phyloP scores from a whole-genome alignment of 2,113 vertebrate species.

The Sander vitreus region DNA sequence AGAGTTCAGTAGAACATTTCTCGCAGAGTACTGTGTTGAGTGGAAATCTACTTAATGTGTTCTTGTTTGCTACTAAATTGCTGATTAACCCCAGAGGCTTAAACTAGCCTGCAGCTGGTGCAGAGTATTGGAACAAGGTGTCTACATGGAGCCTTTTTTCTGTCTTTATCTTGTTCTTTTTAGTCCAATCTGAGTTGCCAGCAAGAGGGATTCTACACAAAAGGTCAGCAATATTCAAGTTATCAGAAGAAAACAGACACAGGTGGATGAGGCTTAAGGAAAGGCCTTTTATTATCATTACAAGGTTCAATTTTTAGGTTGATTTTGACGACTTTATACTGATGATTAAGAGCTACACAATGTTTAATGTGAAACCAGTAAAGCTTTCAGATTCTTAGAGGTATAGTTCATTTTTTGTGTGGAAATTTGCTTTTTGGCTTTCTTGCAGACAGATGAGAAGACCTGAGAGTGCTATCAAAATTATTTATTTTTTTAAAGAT shows the following conservation, averaged over 20 bases:
- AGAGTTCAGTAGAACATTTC: slow-evolving; percentile 44
- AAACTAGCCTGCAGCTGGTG: slow-evolving; percentile 49
- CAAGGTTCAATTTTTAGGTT: slow-evolving; percentile 15
- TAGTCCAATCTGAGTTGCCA: slow-evolving; percentile 30
- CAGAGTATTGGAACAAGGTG: slow-evolving; percentile 46
- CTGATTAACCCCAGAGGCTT: slow-evolving; percentile 62
- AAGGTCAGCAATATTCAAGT: slow-evolving; percentile 35
- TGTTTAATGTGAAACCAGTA: background rate
- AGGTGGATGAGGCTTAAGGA: slow-evolving; percentile 18
- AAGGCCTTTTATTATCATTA: background rate
- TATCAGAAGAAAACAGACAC: slow-evolving; percentile 43
- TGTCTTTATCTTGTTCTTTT: slow-evolving; percentile 31
- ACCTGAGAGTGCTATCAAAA: background rate
- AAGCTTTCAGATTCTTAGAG: background rate
- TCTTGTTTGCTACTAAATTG: slow-evolving; percentile 72
- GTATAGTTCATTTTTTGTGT: background rate
- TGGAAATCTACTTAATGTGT: slow-evolving; percentile 60
- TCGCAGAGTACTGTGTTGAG: slow-evolving; percentile 33
- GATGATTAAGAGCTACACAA: slow-evolving; percentile 11
- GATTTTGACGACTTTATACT: background rate
- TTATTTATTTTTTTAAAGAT: background rate
- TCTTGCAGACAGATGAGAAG: background rate
- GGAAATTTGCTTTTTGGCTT: background rate
- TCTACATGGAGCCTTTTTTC: slow-evolving; percentile 38
- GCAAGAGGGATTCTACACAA: slow-evolving; percentile 28